These are phyloP conservation scores for Nematostella vectensis DNA, from an alignment of 92 coral and sea anemone genomes.

Conservation along the genomic window DNA sequence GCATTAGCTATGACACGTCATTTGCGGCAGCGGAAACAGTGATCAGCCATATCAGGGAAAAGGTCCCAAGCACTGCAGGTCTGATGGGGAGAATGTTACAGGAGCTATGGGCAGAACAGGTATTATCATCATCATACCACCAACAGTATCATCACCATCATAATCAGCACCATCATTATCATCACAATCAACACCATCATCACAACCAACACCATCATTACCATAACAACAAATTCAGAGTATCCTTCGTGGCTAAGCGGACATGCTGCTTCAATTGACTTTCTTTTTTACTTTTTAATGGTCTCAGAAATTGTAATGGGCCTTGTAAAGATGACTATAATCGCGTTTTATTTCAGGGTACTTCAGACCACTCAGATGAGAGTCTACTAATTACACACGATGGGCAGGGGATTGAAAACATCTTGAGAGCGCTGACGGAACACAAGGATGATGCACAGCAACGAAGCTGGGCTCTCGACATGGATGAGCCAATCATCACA, in stretches of 20 bases:
- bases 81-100: slow-evolving; percentile 63
- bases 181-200: too few species aligned
- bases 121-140: slow-evolving; percentile 12
- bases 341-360: too few species aligned
- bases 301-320: too few species aligned
- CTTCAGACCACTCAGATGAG: slow-evolving; percentile 66
- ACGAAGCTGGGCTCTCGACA: slow-evolving; percentile 93
- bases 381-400: slow-evolving; percentile 74
- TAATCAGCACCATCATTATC: too few species aligned
- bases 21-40: slow-evolving; percentile 80
- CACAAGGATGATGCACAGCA: slow-evolving; percentile 95
- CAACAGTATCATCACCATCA: too few species aligned
- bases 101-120: slow-evolving; percentile 67
- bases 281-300: too few species aligned
- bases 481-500: slow-evolving; percentile 71
- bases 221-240: too few species aligned
- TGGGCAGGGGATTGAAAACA: slow-evolving; percentile 57
- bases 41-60: slow-evolving; percentile 52
- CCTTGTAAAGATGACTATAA: too few species aligned
- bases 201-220: too few species aligned
- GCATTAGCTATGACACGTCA: slow-evolving; percentile 72
- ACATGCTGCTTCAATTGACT: too few species aligned
- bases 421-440: slow-evolving; percentile 58
- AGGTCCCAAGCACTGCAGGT: slow-evolving; percentile 54
- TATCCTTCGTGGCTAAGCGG: too few species aligned